Base-by-base conservation (phyloP, 2,797 vertebrate species). In the Streptopelia turtur region DNA sequence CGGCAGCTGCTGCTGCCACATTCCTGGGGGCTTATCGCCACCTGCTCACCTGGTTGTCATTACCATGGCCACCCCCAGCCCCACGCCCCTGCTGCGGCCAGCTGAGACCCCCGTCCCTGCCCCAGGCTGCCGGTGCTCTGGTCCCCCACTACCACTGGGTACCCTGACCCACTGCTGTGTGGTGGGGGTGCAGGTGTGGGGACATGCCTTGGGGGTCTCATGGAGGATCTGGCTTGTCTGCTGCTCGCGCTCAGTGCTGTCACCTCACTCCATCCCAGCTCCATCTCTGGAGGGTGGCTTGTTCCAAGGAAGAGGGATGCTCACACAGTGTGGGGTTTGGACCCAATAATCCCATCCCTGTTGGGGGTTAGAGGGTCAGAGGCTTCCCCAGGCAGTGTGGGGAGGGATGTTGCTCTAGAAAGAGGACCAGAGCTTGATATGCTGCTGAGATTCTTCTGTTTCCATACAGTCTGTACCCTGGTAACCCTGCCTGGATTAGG, bases 1-100 rank as follows among this genome's bases (percentile, higher is more conserved):
- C 77, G 4, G 71, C 95, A 91, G 96, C 91, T 72, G 91, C 90
- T 11, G 27, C 83, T 10, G 63, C 89, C 39, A 12, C 96, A 97
- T 97, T 97, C 96, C 93, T 94, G 56, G 72, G 70, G 61, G 66
- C 93, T 97, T 94, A 96, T 94, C 69, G 7, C 79, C 25, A 3
- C 56, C 71, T 5, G 10, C 93, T 96, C 95, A 93, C 96, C 96
- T 95, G 95, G 74, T 89, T 95, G 93, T 89, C 92, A 94, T 96
- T 97, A 96, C 78, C 50, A 4, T 1, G 3, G 55, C 1, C 5
- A 7, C 31, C 68, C 50, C 56, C 14, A 5, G 70, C 83, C 60
- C 78, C 83, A 13, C 4, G 9, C 4, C 49, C 74, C 65, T 1
- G 3, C 56, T 1, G 22, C 1, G 5, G 57, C 85, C 93, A 94